These are phyloP conservation scores for Anolis sagrei DNA, from an alignment of 2,113 vertebrate genomes.

Conservation along the genomic window DNA sequence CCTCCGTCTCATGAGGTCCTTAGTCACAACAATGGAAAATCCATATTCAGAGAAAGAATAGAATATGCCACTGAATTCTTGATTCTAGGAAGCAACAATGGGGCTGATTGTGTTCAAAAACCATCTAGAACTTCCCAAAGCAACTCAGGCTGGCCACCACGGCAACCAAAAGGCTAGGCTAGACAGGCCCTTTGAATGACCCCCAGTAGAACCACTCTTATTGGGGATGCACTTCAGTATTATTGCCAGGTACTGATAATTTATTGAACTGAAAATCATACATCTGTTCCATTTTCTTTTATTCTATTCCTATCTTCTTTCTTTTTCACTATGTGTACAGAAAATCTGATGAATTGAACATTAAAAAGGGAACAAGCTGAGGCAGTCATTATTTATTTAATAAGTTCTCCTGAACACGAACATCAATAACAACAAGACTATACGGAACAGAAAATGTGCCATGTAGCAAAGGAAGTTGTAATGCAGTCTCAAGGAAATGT, in stretches of 20 bases:
- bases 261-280: neutral
- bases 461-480: neutral
- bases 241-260: neutral
- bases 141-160: neutral
- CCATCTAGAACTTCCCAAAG: neutral
- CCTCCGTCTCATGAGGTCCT: neutral
- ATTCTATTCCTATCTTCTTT: neutral
- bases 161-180: neutral
- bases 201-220: neutral
- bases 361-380: slow-evolving; percentile 5
- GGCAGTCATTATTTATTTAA: slow-evolving; percentile 25
- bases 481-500: slow-evolving; percentile 13
- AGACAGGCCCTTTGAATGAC: neutral
- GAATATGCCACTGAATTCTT: neutral
- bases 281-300: neutral
- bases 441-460: neutral
- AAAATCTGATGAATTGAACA: slow-evolving; percentile 21
- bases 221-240: too few species aligned
- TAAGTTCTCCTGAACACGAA: neutral
- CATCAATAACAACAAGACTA: slow-evolving; percentile 3
- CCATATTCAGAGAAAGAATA: neutral
- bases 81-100: neutral
- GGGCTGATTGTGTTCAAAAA: neutral
- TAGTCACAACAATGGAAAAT: neutral
- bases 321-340: neutral